Conservation (phyloP, 2,797 vertebrate genomes). For the Limnodromus scolopaceus region DNA sequence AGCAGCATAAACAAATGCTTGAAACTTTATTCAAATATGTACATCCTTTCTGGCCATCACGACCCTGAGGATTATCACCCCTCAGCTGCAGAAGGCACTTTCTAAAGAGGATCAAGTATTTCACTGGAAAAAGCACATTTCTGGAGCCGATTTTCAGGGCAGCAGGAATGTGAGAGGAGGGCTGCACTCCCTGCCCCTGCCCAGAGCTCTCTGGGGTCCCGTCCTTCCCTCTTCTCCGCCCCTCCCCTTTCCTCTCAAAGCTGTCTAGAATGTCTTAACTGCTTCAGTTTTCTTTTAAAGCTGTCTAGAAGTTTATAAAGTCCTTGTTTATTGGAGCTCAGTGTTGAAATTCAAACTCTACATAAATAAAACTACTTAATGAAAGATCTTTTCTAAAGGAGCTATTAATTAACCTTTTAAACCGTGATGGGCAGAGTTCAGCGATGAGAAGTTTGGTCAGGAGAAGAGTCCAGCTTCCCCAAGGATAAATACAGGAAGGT, state of each 20-base stretch:
- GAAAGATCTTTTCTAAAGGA: neutral
- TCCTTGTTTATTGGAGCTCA: neutral
- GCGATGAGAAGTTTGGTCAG: neutral
- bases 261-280: neutral
- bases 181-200: fast-evolving
- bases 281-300: neutral
- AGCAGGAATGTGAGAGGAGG: neutral
- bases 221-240: neutral
- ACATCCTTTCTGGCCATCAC: neutral
- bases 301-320: neutral
- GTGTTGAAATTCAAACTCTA: neutral
- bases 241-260: neutral
- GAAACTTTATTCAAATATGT: neutral
- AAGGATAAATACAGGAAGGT: fast-evolving
- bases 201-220: neutral
- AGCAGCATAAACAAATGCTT: neutral
- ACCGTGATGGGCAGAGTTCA: neutral
- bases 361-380: neutral
- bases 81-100: slow-evolving; percentile 16
- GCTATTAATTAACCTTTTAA: neutral
- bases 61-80: neutral
- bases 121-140: neutral
- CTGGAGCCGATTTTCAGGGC: neutral
- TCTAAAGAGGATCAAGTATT: neutral
- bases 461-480: neutral